A percentile compares a stretch with the other conserved stretches of the same genome.
Conservation (phyloP, 2,797 vertebrate species). For the Danionella dracula region DNA sequence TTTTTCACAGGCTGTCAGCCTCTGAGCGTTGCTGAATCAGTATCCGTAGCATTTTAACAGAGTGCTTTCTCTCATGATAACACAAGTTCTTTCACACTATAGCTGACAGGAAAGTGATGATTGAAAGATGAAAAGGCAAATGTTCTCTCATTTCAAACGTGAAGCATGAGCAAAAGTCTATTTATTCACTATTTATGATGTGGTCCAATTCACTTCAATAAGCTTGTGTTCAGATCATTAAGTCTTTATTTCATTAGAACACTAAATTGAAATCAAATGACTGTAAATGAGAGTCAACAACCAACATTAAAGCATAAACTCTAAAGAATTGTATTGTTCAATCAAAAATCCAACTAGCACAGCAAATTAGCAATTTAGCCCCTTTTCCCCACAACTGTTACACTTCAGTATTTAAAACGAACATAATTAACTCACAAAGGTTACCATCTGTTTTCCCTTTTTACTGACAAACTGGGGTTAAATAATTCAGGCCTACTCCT, state of each 20-base stretch:
- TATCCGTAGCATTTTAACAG: neutral
- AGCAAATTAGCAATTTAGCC: no score
- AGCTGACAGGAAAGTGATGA: neutral
- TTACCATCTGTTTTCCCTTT: neutral
- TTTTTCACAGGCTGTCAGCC: constrained; percentile 2
- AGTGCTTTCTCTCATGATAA: neutral
- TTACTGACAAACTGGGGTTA: neutral
- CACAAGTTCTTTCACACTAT: neutral
- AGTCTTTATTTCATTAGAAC: no score
- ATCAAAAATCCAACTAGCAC: no score
- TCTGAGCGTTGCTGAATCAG: neutral
- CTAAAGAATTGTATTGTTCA: no score
- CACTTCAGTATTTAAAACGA: neutral
- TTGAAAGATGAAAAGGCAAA: neutral
- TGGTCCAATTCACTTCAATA: neutral
- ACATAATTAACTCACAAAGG: neutral
- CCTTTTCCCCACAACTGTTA: no score
- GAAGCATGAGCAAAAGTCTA: neutral
- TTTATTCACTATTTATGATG: neutral
- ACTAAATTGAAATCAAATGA: no score
- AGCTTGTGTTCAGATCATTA: neutral
- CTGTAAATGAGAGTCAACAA: no score
- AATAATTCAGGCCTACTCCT: neutral
- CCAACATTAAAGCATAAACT: no score
- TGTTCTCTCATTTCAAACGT: neutral